A percentile compares a stretch with the other conserved stretches of the same genome.
These are phyloP conservation scores for Trypoxylus dichotomus DNA, from an alignment of 1,140 invertebrate species.

Conservation along the genomic window DNA sequence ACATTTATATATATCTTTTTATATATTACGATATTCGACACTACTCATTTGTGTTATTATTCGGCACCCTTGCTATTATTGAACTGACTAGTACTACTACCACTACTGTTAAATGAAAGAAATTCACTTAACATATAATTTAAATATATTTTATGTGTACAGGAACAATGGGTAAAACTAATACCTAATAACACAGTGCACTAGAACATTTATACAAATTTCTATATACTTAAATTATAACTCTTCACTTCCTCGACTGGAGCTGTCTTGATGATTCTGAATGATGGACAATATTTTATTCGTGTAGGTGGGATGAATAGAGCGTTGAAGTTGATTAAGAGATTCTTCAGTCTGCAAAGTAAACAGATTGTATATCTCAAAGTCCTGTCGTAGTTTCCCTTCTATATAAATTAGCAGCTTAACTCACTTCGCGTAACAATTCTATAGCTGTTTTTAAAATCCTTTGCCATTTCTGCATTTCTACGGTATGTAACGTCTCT, in stretches of 20 bases:
- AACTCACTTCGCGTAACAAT: slow-evolving; percentile 64
- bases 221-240: slow-evolving; percentile 37
- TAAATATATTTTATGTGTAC: slow-evolving; percentile 25
- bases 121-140: not conserved
- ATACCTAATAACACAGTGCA: slow-evolving; percentile 42
- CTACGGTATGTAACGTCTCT: slow-evolving; percentile 71
- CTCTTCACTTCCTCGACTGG: slow-evolving; percentile 30
- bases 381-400: not conserved
- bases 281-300: slow-evolving; percentile 46
- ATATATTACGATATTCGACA: too few relatives aligned
- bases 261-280: slow-evolving; percentile 37
- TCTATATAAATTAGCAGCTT: too few relatives aligned
- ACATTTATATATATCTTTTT: too few relatives aligned
- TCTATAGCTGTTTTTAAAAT: slow-evolving; percentile 67
- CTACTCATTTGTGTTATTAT: too few relatives aligned
- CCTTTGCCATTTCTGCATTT: slow-evolving; percentile 76
- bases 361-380: slow-evolving; percentile 19
- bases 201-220: slow-evolving; percentile 23
- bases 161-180: slow-evolving; percentile 43
- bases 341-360: slow-evolving; percentile 65
- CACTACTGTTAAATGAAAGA: too few relatives aligned
- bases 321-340: slow-evolving; percentile 64
- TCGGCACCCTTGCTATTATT: too few relatives aligned
- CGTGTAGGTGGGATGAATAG: slow-evolving; percentile 61
- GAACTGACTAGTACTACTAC: too few relatives aligned